phyloP scores from a whole-genome alignment of 2,888 invertebrate genomes.

The Apantesis nais region DNA sequence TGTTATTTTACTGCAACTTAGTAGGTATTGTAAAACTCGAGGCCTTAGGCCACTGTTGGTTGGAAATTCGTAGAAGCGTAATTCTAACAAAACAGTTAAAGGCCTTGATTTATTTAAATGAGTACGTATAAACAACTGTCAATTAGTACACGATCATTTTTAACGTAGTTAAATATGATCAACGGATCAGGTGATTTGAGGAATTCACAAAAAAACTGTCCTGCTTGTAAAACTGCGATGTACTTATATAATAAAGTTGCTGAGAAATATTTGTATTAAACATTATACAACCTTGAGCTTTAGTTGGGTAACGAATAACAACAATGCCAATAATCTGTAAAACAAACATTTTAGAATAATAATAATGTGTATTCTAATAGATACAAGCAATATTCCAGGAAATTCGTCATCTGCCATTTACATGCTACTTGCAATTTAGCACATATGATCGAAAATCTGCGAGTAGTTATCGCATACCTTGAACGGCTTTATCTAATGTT shows the following conservation, averaged over 20 bases:
- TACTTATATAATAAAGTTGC: not conserved
- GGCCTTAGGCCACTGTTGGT: not conserved
- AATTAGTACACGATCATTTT: not conserved
- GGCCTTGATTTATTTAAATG: not conserved
- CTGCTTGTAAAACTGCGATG: not conserved
- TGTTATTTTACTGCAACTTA: too few species aligned
- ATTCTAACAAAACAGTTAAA: not conserved
- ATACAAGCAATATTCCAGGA: slow-evolving; percentile 9
- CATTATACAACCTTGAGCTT: not conserved
- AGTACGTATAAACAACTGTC: not conserved
- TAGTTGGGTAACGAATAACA: not conserved
- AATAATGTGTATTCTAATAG: not conserved
- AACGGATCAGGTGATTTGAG: not conserved
- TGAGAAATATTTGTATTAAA: slow-evolving; percentile 10
- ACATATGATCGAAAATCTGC: slow-evolving; percentile 14
- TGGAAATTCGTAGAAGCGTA: not conserved
- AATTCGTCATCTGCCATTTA: slow-evolving; percentile 1
- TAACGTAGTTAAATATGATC: not conserved
- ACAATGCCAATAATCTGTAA: slow-evolving; percentile 9
- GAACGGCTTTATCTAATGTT: not conserved
- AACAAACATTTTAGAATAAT: slow-evolving; percentile 14
- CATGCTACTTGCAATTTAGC: slow-evolving; percentile 11
- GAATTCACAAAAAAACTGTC: not conserved
- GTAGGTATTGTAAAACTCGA: too few species aligned
- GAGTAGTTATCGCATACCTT: slow-evolving; percentile 3